Conservation (phyloP, 1,140 invertebrate species). For the Goniozus legneri region DNA sequence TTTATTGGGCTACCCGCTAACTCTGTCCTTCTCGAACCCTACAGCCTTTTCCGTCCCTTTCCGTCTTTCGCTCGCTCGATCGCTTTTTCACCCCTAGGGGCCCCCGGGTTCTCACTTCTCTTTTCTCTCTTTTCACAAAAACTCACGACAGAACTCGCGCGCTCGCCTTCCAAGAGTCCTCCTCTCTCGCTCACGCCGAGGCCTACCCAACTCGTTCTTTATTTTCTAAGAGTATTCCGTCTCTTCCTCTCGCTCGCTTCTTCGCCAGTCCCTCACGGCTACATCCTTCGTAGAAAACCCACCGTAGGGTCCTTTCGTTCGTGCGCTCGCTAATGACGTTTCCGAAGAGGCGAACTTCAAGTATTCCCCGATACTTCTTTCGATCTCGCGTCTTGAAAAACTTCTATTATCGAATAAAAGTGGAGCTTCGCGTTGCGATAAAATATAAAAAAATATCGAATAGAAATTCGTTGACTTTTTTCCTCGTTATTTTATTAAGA, state of each 20-base stretch:
- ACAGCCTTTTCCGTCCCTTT: too few species aligned
- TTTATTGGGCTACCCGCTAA: constrained; percentile 47
- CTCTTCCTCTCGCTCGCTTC: constrained; percentile 2
- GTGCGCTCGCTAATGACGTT: constrained; percentile 47
- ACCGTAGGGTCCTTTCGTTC: constrained; percentile 23
- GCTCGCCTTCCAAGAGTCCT: too few species aligned
- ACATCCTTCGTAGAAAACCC: constrained; percentile 36
- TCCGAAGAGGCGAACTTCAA: constrained; percentile 25
- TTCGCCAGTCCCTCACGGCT: constrained; percentile 11
- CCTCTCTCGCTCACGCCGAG: not conserved
- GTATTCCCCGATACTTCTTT: constrained; percentile 8
- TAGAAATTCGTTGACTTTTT: too few species aligned
- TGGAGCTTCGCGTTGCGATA: too few species aligned
- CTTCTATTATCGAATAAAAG: too few species aligned
- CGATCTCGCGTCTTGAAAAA: too few species aligned
- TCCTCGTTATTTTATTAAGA: too few species aligned
- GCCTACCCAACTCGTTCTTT: constrained; percentile 11
- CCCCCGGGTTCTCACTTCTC: too few species aligned
- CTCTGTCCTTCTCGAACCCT: constrained; percentile 17
- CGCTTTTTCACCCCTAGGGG: too few species aligned
- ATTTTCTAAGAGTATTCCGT: constrained; percentile 6
- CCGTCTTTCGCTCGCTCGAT: constrained; percentile 10
- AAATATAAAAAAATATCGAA: too few species aligned
- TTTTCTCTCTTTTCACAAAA: too few species aligned
- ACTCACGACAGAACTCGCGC: too few species aligned